Evolutionary conservation across 2,113 vertebrate genomes (phyloP), one percentile per base, ranked within the genome.

Genomic region (Myotis davidii): DNA sequence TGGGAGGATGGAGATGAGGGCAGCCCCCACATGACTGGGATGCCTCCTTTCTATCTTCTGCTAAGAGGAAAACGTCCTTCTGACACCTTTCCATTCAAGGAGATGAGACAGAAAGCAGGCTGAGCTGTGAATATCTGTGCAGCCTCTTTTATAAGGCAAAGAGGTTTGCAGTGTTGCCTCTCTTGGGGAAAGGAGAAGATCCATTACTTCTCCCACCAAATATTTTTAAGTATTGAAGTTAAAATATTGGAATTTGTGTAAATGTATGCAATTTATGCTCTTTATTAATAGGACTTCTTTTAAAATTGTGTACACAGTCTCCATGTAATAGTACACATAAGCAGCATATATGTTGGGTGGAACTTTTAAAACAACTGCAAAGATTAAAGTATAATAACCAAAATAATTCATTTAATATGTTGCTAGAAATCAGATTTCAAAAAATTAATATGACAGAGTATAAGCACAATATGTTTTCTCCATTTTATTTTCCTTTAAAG

Each of bases 351-450:
- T 69, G 48, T 67, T 87, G 23, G 54, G 21, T 56, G 37, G 23
- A 32, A 39, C 48, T 52, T 88, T 94, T 70, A 21, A 92, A 88
- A 95, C 45, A 96, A 84, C 39, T 79, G 34, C 65, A 95, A 89
- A 76, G 50, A 59, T 73, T 29, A 72, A 52, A 87, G 67, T 65
- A 85, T 92, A 91, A 72, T 84, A 79, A 70, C 52, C 20, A 83
- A 94, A 90, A 90, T 42, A 78, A 78, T 67, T 73, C 77, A 37
- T 64, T 88, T 90, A 73, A 45, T 37, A 89, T 20, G 14, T 74
- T 10, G 5, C 67, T 88, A 61, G 23, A 82, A 82, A 18, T 61
- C 79, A 82, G 54, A 61, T 61, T 82, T 96, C 56, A 92, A 48
- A 93, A 94, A 67, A 76, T 69, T 65, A 17, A 2, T 65, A 37